Base-by-base conservation (phyloP, 2,888 invertebrate species). In the Thera obeliscata region DNA sequence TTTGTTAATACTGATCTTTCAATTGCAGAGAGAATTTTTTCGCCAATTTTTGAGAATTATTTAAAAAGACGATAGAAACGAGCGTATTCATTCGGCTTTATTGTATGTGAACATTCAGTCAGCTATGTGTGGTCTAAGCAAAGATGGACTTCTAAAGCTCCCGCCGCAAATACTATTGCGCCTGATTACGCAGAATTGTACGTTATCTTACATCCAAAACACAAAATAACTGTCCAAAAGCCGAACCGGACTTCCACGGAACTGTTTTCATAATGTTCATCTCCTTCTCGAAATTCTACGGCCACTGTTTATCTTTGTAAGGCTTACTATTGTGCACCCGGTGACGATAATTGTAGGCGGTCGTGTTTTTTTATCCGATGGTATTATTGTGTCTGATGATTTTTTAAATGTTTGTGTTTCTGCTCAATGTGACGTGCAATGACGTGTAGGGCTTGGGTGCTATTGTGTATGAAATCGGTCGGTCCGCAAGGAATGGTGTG, bases 391-490 rank as follows among this genome's bases (percentile, higher is more conserved):
- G 74, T 80, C 81, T 90, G 91, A 92, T 91, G 90, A 90, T 89
- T 83, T 90, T 90, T 89, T 88, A 87, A 90, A 90, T 93, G 90
- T 92, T 92, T 93, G 84, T 87, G 81, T 91, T 91, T 91, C 91
- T 90, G 89, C 89, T 91, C 90, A 87, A 88, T 87, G 83, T 87
- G 90, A 87, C 81, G 87, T 77, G 81, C 83, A 83, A 77, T 89
- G 91, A 91, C 90, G 88, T 91, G 88, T 83, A 90, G 88, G 80
- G 82, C 78, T 82, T 78, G 78, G 75, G 70, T 72, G 76, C 86
- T 79, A 87, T 92, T 91, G 89, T 91, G 81, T 76, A 76, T 76
- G 81, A 81, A 82, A 84, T 83, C 84, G 84, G 81, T 83, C 83
- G 79, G 83, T 78, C 82, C 75, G 83, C 82, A 75, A 81, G 79